Base-by-base conservation (phyloP, 2,888 invertebrate genomes). In the Nomada ruficornis region DNA sequence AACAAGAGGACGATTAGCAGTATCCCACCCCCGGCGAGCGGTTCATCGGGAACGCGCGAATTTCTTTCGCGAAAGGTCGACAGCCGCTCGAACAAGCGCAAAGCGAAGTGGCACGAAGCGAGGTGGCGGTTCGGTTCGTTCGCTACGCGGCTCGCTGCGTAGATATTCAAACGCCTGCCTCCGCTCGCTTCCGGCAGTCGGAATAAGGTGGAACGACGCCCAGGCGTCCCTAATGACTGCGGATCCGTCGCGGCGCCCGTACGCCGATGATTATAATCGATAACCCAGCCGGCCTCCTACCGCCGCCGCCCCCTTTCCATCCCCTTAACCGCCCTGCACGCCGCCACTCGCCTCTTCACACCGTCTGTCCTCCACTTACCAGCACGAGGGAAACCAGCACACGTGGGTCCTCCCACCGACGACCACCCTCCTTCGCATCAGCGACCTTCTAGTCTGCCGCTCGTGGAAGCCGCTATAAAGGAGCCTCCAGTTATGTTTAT, bases 261-360 rank as follows among this genome's bases (percentile, higher is more conserved):
- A 85, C 89, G 81, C 85, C 89, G 91, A 92, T 92, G 90, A 91
- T 92, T 92, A 89, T 89, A 92, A 92, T 92, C 93, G 93, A 93
- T 93, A 92, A 90, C 87, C 89, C 86, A 83, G 88, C 82, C 88
- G 80, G 77, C 84, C 84, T 84, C 86, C 75, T 75, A 80, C 85
- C 71, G 70, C 69, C 75, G 55, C 62, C 72, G 64, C 42, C 70
- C 70, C 52, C 62, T 69, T 36, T 54, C 65, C 78, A 44, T 20
- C 52, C 77, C 13, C 47, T 26, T 23, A 23, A 20, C 67, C 42
- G 15, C 62, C 15, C 59, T 52, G 11, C 52, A 54, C 26, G 11
- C n/a, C 71, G 18, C 23, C 57, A 36, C 36, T 7, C 36, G 36
- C 57, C 65, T 29, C 50, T 29, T 11, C 23, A 20, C 52, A 11